A percentile compares a stretch with the other conserved stretches of the same genome.
phyloP scores from a whole-genome alignment of 2,888 invertebrate species.

The Erebia ligea region DNA sequence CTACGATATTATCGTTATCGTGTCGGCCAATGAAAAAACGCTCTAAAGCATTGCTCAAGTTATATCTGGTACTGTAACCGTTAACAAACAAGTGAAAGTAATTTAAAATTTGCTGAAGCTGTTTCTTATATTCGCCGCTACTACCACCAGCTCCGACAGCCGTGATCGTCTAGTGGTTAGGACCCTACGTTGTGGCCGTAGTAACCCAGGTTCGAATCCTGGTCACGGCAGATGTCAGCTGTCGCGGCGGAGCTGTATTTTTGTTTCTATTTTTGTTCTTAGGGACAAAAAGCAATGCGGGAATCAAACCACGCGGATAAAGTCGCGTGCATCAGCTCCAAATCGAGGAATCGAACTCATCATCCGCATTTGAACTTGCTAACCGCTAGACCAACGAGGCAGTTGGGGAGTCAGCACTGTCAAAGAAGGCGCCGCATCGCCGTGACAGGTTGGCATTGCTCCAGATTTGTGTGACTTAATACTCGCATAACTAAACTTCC shows the following conservation, averaged over 20 bases:
- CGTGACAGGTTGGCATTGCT: not conserved
- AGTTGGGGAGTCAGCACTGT: not conserved
- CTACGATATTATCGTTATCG: no score
- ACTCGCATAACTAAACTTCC: not conserved
- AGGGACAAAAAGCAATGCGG: not conserved
- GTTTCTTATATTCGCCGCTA: not conserved
- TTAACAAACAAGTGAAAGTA: not conserved
- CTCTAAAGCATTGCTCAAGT: no score
- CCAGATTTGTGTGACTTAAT: not conserved
- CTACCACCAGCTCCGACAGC: slow-evolving; percentile 43
- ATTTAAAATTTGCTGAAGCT: not conserved
- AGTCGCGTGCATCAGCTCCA: no score
- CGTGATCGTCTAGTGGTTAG: slow-evolving; percentile 89
- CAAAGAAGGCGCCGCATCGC: slow-evolving; percentile 6
- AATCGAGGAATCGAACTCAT: no score
- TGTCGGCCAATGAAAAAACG: no score
- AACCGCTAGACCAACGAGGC: no score
- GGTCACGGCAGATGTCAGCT: slow-evolving; percentile 29
- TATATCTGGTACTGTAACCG: no score
- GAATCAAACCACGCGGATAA: no score
- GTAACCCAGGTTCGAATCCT: slow-evolving; percentile 89
- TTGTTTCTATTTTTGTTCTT: not conserved
- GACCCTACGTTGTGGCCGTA: slow-evolving; percentile 90
- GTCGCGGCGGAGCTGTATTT: slow-evolving; percentile 17
- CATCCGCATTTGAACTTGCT: no score